A percentile compares a stretch with the other conserved stretches of the same genome.
Evolutionary conservation across 1,140 invertebrate genomes (phyloP).

Genomic region (Monomorium pharaonis): DNA sequence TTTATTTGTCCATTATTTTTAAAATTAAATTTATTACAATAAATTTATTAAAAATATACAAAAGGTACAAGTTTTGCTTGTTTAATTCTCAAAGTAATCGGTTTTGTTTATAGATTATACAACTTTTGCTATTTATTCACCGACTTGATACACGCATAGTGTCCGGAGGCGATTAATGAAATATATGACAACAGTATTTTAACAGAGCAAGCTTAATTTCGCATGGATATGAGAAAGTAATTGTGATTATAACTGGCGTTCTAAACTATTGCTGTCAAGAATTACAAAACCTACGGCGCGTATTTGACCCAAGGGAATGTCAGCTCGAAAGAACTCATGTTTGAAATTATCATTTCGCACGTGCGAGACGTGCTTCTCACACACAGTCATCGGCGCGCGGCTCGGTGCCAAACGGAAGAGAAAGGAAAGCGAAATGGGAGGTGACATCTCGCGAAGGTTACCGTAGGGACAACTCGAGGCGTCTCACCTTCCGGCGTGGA

Average conservation of each 20-base stretch:
- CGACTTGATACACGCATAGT: not conserved
- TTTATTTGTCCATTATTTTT: not conserved
- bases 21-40: not conserved
- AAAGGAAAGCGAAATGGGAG: conserved; percentile 7
- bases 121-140: no score
- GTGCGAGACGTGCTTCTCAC: conserved; percentile 21
- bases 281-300: not conserved
- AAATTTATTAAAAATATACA: not conserved
- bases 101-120: no score
- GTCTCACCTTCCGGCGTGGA: not conserved
- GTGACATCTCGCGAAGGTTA: conserved; percentile 40
- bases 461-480: conserved; percentile 13
- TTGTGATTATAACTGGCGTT: not conserved
- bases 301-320: not conserved
- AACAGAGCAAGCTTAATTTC: not conserved
- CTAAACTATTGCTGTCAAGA: not conserved
- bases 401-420: conserved; percentile 35
- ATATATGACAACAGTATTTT: not conserved
- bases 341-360: conserved; percentile 25
- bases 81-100: no score
- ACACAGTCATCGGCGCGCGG: not conserved
- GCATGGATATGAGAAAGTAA: not conserved
- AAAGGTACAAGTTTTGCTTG: no score
- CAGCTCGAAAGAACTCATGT: not conserved
- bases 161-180: not conserved